phyloP scores from a whole-genome alignment of 1,140 invertebrate genomes.

The Polyergus mexicanus region DNA sequence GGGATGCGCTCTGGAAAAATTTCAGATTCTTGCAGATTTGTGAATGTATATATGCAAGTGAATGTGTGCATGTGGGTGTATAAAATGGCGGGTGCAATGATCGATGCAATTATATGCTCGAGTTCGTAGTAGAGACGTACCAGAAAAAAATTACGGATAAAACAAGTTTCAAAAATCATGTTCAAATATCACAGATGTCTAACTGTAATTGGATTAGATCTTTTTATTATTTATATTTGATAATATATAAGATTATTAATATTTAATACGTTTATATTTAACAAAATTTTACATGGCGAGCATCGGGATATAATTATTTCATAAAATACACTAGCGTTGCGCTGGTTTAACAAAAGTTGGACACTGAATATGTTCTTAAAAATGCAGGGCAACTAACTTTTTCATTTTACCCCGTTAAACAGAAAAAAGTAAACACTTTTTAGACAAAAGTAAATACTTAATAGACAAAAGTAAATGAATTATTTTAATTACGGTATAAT shows the following conservation, averaged over 20 bases:
- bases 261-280: neutral
- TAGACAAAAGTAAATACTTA: no score
- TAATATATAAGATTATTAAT: neutral
- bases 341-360: neutral
- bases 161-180: slow-evolving; percentile 15
- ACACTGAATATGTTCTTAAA: slow-evolving; percentile 17
- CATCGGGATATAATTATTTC: neutral
- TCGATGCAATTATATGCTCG: slow-evolving; percentile 46
- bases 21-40: slow-evolving; percentile 28
- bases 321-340: neutral
- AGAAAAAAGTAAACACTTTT: neutral
- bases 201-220: neutral
- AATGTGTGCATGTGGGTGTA: neutral
- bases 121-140: slow-evolving; percentile 31
- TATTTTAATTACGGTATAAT: slow-evolving; percentile 20
- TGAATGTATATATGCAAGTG: neutral
- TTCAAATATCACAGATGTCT: slow-evolving; percentile 1
- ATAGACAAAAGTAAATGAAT: no score
- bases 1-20: neutral
- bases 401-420: neutral
- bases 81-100: slow-evolving; percentile 21
- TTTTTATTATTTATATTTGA: neutral
- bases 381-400: slow-evolving; percentile 46
- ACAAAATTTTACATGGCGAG: neutral
- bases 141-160: neutral